These are phyloP conservation scores for Tauraco hartlaubi DNA, from an alignment of 2,797 vertebrate genomes.

Conservation along the genomic window DNA sequence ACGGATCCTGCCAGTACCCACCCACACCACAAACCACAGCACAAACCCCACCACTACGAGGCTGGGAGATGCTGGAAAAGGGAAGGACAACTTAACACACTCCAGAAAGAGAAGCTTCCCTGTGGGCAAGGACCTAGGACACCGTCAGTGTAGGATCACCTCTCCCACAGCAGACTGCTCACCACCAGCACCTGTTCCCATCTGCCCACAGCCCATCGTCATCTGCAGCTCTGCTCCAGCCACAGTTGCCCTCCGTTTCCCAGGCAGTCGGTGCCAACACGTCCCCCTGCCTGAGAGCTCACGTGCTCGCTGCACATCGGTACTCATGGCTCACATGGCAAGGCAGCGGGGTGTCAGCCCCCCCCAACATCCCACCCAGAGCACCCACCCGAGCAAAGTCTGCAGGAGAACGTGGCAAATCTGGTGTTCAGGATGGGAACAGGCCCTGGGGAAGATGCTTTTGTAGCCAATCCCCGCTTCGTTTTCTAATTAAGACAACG, in stretches of 20 bases:
- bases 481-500: slow-evolving; percentile 11
- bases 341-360: neutral
- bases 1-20: neutral
- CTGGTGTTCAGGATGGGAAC: neutral
- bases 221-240: neutral
- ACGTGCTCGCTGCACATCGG: rapidly evolving
- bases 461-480: neutral
- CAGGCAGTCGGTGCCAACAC: neutral
- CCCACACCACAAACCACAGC: neutral
- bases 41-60: neutral
- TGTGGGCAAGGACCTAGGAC: neutral
- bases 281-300: neutral
- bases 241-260: neutral
- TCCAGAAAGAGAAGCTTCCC: neutral
- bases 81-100: neutral
- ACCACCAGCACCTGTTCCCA: neutral
- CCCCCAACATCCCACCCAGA: neutral
- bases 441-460: neutral
- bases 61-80: neutral
- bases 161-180: neutral
- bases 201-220: neutral
- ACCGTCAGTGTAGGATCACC: neutral
- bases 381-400: neutral
- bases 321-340: neutral
- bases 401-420: neutral